These are phyloP conservation scores for Drosophila subpulchrella DNA, from an alignment of 1,140 invertebrate species.

Conservation along the genomic window DNA sequence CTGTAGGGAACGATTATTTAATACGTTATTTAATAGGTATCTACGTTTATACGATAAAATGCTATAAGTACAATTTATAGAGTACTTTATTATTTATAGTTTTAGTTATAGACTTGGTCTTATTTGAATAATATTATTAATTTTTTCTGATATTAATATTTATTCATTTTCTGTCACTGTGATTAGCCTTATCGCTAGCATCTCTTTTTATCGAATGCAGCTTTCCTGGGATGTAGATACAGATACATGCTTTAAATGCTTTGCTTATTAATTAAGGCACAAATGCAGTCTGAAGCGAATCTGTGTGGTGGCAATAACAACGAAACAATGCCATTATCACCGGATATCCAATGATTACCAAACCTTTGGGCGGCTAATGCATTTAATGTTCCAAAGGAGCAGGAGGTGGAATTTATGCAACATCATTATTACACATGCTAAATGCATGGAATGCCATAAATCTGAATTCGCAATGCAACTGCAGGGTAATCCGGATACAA, in stretches of 20 bases:
- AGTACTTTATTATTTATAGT: no score
- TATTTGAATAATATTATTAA: no score
- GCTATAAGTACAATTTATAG: no score
- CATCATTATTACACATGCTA: conserved; percentile 60
- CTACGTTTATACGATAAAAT: no score
- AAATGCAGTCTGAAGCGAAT: conserved; percentile 61
- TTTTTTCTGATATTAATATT: neutral
- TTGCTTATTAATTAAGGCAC: conserved; percentile 71
- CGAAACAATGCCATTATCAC: conserved; percentile 28
- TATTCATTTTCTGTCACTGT: neutral
- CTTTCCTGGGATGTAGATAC: conserved; percentile 1
- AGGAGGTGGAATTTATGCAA: conserved; percentile 51
- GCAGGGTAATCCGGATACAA: neutral
- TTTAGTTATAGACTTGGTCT: no score
- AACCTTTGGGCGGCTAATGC: conserved; percentile 30
- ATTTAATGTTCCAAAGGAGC: conserved; percentile 43
- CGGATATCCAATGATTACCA: conserved; percentile 34
- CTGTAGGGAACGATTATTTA: neutral
- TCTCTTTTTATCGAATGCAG: neutral
- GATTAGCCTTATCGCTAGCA: neutral
- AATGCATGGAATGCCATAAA: conserved; percentile 24
- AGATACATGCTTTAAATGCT: conserved; percentile 35
- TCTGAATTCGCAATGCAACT: conserved; percentile 17
- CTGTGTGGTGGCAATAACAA: conserved; percentile 27
- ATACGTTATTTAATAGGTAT: no score